phyloP scores from a whole-genome alignment of 2,888 invertebrate species.

The Pristionchus japonicus region DNA sequence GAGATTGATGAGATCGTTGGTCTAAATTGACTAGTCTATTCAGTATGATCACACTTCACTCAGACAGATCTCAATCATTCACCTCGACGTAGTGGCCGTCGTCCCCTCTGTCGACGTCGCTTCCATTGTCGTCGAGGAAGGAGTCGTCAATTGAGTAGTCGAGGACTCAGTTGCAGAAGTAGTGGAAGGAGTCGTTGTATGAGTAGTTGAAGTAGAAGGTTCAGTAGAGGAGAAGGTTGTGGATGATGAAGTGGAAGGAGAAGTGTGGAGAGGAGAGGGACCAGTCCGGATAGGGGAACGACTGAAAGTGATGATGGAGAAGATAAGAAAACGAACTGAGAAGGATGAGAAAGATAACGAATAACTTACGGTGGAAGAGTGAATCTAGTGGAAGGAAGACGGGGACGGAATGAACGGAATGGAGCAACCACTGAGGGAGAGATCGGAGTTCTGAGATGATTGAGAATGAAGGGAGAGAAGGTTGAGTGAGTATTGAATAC shows the following conservation, averaged over 20 bases:
- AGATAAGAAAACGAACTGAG: neutral
- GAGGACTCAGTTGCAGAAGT: neutral
- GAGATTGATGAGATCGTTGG: neutral
- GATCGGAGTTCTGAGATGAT: neutral
- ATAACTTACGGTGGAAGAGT: slow-evolving; percentile 30
- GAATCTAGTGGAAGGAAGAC: neutral
- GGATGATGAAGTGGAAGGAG: neutral
- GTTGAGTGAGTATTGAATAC: neutral
- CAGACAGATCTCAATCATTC: neutral
- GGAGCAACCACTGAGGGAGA: neutral
- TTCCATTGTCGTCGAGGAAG: neutral
- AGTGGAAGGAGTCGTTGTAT: neutral
- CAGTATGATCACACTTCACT: neutral
- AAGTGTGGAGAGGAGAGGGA: neutral
- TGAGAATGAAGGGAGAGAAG: neutral
- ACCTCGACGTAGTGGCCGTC: neutral
- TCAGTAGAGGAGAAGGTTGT: neutral
- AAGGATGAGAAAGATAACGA: neutral
- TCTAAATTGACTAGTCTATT: neutral
- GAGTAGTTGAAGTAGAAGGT: neutral
- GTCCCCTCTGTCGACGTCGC: neutral
- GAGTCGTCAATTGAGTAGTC: neutral
- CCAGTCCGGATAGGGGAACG: neutral
- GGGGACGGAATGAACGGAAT: slow-evolving; percentile 18
- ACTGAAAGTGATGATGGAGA: neutral